phyloP scores from a whole-genome alignment of 2,888 invertebrate species.

The Drosophila yooni region DNA sequence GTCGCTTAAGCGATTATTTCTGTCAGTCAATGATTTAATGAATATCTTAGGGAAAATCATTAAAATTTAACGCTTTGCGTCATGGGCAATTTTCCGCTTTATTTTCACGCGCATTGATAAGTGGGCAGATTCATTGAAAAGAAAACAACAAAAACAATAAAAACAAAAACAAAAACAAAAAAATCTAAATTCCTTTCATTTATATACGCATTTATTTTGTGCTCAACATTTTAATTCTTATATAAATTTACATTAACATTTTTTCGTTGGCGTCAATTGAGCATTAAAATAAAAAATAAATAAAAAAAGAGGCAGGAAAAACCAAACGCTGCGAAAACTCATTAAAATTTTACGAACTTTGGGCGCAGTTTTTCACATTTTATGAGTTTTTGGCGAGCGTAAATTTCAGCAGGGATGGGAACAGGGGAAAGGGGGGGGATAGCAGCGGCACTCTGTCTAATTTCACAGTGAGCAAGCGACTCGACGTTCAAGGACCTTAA shows the following conservation, averaged over 20 bases:
- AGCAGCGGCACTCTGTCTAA: slow-evolving; percentile 68
- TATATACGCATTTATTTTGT: slow-evolving; percentile 61
- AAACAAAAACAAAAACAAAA: neutral
- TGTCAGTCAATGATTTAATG: neutral
- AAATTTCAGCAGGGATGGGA: slow-evolving; percentile 2
- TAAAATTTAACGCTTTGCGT: slow-evolving; percentile 26
- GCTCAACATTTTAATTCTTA: slow-evolving; percentile 67
- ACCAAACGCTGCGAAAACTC: slow-evolving; percentile 66
- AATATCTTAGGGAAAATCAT: slow-evolving; percentile 24
- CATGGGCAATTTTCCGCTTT: slow-evolving; percentile 19
- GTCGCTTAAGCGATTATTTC: neutral
- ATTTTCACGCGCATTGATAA: slow-evolving; percentile 11
- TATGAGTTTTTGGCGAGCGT: slow-evolving; percentile 58
- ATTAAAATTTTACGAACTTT: slow-evolving; percentile 80
- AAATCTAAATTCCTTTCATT: slow-evolving; percentile 52
- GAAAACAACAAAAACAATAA: neutral
- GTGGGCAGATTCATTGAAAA: slow-evolving; percentile 17
- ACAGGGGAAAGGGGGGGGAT: neutral
- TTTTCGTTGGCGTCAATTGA: slow-evolving; percentile 68
- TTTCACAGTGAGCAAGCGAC: slow-evolving; percentile 62
- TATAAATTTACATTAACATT: slow-evolving; percentile 79
- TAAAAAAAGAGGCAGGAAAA: slow-evolving; percentile 36
- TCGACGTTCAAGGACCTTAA: slow-evolving; percentile 69
- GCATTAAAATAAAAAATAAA: slow-evolving; percentile 50
- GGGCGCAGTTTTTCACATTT: slow-evolving; percentile 78